These are phyloP conservation scores for Ceratoteleas bidentatus DNA, from an alignment of 1,140 invertebrate species.

Conservation along the genomic window DNA sequence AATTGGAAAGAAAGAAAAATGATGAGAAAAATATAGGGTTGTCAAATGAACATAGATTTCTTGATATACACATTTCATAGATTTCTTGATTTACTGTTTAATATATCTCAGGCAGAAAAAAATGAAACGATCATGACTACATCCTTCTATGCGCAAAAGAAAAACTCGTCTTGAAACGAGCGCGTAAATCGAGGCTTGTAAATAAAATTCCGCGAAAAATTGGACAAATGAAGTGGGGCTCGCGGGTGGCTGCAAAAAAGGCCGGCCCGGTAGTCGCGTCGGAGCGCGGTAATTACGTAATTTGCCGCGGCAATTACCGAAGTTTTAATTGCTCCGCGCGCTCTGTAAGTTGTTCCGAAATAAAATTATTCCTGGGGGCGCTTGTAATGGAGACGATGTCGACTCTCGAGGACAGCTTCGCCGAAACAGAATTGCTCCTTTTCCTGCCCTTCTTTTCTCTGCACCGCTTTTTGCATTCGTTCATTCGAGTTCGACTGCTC, in stretches of 20 bases:
- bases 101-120: no score
- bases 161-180: conserved; percentile 18
- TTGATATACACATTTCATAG: no score
- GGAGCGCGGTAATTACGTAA: conserved; percentile 75
- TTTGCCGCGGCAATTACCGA: conserved; percentile 77
- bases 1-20: no score
- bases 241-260: background rate
- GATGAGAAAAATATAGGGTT: no score
- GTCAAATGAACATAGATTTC: no score
- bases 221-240: background rate
- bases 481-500: conserved; percentile 34
- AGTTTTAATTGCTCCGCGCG: conserved; percentile 77
- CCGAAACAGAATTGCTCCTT: conserved; percentile 25
- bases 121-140: no score
- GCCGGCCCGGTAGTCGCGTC: conserved; percentile 44
- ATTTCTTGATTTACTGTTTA: no score
- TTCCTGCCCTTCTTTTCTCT: conserved; percentile 3
- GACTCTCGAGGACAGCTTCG: conserved; percentile 35
- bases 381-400: conserved; percentile 58
- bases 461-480: conserved; percentile 26
- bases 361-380: conserved; percentile 73
- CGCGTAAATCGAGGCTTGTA: background rate
- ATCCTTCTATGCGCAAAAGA: no score
- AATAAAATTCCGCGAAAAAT: background rate
- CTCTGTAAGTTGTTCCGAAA: conserved; percentile 73